phyloP scores from a whole-genome alignment of 2,113 vertebrate species.

The Delphinapterus leucas region DNA sequence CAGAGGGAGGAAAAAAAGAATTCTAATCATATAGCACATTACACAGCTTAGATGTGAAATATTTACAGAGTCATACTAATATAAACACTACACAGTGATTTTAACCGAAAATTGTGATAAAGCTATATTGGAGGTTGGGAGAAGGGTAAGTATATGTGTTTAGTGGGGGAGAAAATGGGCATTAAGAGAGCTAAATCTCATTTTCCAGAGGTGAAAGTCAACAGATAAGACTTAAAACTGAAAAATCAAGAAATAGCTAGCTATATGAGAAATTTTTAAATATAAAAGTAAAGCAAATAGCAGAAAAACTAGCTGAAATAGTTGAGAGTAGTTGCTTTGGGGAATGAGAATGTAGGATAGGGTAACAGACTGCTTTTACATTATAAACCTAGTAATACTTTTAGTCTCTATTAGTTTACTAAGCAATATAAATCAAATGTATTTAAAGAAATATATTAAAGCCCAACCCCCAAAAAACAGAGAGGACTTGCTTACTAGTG shows the following conservation, averaged over 20 bases:
- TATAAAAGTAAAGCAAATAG: not conserved
- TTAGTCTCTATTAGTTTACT: not conserved
- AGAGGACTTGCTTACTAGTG: not conserved
- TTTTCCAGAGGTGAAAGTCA: not conserved
- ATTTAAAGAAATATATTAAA: not conserved
- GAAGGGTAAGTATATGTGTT: not conserved
- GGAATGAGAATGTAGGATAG: not conserved
- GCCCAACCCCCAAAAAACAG: not conserved
- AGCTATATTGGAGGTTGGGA: not conserved
- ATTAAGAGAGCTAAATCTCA: not conserved
- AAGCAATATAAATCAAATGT: not conserved
- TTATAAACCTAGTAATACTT: not conserved
- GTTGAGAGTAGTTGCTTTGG: not conserved
- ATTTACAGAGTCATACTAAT: not conserved
- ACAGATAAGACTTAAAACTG: not conserved
- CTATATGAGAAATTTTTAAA: not conserved
- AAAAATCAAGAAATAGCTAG: not conserved
- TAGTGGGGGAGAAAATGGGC: not conserved
- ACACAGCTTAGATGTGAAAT: not conserved
- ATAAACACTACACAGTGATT: not conserved
- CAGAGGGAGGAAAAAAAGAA: not conserved
- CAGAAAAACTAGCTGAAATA: not conserved
- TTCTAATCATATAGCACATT: not conserved
- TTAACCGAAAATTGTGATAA: not conserved
- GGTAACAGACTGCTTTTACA: not conserved